Evolutionary conservation across 2,888 invertebrate genomes (phyloP).

Genomic region (Trichogramma evanescens): DNA sequence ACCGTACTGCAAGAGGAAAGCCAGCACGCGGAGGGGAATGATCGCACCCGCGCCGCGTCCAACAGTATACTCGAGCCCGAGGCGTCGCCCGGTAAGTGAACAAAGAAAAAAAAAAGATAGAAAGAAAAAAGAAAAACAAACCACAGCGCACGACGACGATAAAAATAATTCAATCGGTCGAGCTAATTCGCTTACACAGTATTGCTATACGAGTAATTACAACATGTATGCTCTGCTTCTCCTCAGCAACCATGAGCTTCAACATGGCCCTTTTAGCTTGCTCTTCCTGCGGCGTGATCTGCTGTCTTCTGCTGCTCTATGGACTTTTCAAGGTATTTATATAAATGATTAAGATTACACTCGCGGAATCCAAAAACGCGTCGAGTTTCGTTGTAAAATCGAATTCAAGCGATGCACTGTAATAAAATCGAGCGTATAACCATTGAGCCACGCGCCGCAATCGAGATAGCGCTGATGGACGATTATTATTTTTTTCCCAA

Average conservation of each 20-base stretch:
- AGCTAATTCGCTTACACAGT: no score
- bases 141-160: no score
- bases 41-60: constrained; percentile 38
- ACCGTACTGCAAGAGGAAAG: constrained; percentile 62
- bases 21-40: constrained; percentile 57
- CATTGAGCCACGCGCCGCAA: no score
- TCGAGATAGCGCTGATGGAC: no score
- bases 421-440: no score
- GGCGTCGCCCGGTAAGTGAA: constrained; percentile 48
- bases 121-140: no score
- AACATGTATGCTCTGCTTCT: neutral
- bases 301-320: constrained; percentile 60
- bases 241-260: constrained; percentile 68
- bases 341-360: neutral
- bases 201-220: no score
- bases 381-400: no score
- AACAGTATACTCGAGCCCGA: constrained; percentile 47
- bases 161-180: no score
- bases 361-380: no score
- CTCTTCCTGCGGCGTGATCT: constrained; percentile 61
- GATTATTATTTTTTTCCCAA: no score
- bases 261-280: constrained; percentile 62
- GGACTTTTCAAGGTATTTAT: constrained; percentile 62
- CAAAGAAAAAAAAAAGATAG: neutral
- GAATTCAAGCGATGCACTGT: no score